Percentiles rank a stretch among this genome's conserved stretches.
Evolutionary conservation across 2,113 vertebrate species (phyloP).

Genomic region (Spea bombifrons): DNA sequence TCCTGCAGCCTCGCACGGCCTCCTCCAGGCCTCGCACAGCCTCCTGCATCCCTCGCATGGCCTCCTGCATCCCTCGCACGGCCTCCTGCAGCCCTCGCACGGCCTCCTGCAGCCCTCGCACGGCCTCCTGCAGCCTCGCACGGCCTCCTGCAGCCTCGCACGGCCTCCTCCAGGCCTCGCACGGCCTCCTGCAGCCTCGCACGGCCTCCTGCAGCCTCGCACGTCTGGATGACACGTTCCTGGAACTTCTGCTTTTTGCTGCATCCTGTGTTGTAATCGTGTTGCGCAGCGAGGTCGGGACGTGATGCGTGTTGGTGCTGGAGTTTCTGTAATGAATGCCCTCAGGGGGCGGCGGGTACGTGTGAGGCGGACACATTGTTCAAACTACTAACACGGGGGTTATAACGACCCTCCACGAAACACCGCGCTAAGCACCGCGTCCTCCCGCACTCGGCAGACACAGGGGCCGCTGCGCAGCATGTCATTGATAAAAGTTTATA

Average conservation of each 20-base stretch:
- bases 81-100: not conserved
- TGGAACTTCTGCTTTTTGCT: not conserved
- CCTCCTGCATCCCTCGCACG: no score
- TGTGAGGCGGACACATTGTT: no score
- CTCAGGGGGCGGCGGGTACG: no score
- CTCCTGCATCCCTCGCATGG: not conserved
- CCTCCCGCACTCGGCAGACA: no score
- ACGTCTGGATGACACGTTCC: not conserved
- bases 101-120: not conserved
- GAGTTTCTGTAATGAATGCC: no score
- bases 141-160: not conserved
- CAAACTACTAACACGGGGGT: no score
- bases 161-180: not conserved
- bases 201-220: not conserved
- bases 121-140: not conserved
- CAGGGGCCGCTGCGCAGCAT: no score
- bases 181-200: not conserved
- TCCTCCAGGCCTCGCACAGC: not conserved
- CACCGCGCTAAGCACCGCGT: no score
- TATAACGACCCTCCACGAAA: no score
- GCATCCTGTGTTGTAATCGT: conserved; percentile 23
- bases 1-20: not conserved
- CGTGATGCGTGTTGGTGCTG: no score
- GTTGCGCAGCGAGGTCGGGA: not conserved
- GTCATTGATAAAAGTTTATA: no score